Base-by-base conservation (phyloP, 2,113 vertebrate species). In the Euleptes europaea region DNA sequence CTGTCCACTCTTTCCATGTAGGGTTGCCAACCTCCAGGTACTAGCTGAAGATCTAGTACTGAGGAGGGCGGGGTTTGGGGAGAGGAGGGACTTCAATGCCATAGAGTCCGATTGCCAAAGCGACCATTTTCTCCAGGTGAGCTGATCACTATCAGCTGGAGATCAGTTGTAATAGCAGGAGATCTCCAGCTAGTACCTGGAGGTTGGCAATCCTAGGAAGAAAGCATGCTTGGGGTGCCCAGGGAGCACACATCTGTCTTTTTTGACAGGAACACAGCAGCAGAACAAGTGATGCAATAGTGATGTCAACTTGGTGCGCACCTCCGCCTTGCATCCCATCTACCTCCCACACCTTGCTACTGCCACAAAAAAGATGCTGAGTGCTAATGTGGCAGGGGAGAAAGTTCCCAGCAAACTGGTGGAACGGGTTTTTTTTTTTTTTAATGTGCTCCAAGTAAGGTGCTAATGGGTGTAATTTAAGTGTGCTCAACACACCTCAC, bases 321-420 rank as follows among this genome's bases (percentile, higher is more conserved):
- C 1, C 54, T 65, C 66, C 63, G 49, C 38, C 31, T 71, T 51
- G 60, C 10, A 47, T 3, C 70, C 0, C 0, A 85, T 14, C 14
- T 57, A 0, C 0, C 1, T 33, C 69, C 40, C 28, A n/a, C 6
- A 6, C 71, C 57, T 15, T 44, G 85, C 31, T 70, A 31, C 4
- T 1, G 31, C 47, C 21, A 33, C 15, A 7, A 65, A 4, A 0
- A 63, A 67, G 70, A 71, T 1, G 13, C 0, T 66, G 5, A 15
- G 21, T 80, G 66, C 13, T 63, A 26, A 40, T 42, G 78, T 77
- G 67, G 8, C 19, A 12, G 31, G 26, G 26, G 23, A 82, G 10
- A 88, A 49, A 54, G 72, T 8, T 70, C 9, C 78, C 47, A 21
- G 78, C 40, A 72, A 10, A 33, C 51, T 66, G 14, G 40, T 51